A percentile compares a stretch with the other conserved stretches of the same genome.
Conservation (phyloP, 2,113 vertebrate species). For the Pogona vitticeps region DNA sequence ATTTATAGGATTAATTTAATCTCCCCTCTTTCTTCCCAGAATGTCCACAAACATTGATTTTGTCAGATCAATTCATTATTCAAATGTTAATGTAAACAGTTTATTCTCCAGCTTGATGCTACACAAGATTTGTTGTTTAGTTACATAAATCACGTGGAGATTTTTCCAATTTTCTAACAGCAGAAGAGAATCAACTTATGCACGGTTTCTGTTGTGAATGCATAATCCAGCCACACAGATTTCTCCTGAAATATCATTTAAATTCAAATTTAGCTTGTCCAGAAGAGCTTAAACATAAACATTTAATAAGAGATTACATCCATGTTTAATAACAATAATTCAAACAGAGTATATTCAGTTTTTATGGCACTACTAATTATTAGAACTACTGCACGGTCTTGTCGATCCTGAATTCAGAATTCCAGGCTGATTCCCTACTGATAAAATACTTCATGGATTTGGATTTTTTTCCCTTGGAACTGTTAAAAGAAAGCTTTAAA, state of each 20-base stretch:
- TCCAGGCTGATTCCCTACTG: neutral
- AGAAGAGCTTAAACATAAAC: neutral
- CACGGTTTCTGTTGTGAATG: neutral
- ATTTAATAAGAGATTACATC: conserved; percentile 1
- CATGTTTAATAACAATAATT: neutral
- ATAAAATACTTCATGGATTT: neutral
- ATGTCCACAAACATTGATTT: conserved; percentile 10
- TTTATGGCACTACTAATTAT: neutral
- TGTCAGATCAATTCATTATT: conserved; percentile 29
- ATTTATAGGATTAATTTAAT: conserved; percentile 32
- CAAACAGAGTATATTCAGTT: neutral
- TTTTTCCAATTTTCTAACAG: conserved; percentile 12
- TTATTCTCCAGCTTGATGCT: conserved; percentile 9
- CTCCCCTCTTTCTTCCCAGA: neutral
- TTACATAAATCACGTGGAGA: conserved; percentile 10
- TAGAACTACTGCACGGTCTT: neutral
- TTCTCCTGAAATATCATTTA: neutral
- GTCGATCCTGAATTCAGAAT: neutral
- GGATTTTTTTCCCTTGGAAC: neutral
- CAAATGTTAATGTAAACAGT: conserved; percentile 16
- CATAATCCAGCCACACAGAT: neutral
- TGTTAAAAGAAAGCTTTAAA: neutral
- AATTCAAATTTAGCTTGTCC: neutral
- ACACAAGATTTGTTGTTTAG: neutral
- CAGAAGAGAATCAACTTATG: neutral